Evolutionary conservation across 2,797 vertebrate species (phyloP), one percentile per base, ranked within the genome.

Genomic region (Alectoris magna): DNA sequence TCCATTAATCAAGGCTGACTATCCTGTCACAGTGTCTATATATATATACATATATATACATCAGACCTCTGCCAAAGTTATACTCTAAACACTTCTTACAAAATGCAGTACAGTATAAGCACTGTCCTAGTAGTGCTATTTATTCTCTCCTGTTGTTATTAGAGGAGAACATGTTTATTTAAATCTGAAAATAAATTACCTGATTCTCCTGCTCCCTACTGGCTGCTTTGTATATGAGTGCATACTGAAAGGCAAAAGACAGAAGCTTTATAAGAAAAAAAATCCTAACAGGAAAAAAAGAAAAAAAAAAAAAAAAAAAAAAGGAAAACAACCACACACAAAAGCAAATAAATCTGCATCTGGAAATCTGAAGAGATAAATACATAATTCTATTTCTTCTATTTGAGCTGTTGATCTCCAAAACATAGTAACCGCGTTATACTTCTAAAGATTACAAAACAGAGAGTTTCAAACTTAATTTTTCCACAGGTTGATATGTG

Each of bases 91-190:
- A 77, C 62, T 90, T 74, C 74, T 91, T 84, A 77, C 77, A 88
- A 94, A 93, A 88, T 66, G 44, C 44, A 74, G 19, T 59, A 26
- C 85, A 78, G 46, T 78, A 34, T 75, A 92, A 93, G 79, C 89
- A 92, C 2, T 8, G 48, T 71, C 22, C 10, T 73, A 36, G 31
- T 41, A 38, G 74, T 26, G 66, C 83, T 94, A 87, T 82, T 94
- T 96, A 58, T 93, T 83, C 66, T 95, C 88, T 90, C 10, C 21
- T 10, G 44, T 90, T 94, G 86, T 93, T 95, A 85, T 91, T 94
- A 77, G 46, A 88, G 17, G 14, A 89, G 77, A 94, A 82, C 2
- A 27, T 62, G 74, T 93, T 74, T 88, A 88, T 94, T 95, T 87
- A 94, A 91, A 11, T 77, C 73, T 66, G 58, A 80, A 88, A 96